Conservation (phyloP, 2,888 invertebrate species). For the Lasius platythorax region DNA sequence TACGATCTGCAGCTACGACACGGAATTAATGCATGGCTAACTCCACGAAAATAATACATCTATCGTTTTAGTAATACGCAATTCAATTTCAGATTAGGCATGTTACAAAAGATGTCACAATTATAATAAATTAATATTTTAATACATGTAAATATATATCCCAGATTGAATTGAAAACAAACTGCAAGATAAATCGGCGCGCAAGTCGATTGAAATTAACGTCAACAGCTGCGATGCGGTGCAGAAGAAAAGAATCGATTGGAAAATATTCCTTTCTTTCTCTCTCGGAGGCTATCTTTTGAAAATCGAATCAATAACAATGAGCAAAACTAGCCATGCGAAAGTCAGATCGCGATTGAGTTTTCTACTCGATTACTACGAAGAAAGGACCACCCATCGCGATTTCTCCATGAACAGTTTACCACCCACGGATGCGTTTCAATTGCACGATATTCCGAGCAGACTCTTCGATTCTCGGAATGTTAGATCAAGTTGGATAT, state of each 20-base stretch:
- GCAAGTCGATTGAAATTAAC: slow-evolving; percentile 17
- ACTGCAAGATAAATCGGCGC: neutral
- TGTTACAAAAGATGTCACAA: neutral
- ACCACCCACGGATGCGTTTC: slow-evolving; percentile 68
- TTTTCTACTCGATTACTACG: slow-evolving; percentile 78
- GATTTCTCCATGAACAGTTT: slow-evolving; percentile 72
- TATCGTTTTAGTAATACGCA: neutral
- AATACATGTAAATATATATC: neutral
- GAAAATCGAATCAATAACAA: slow-evolving; percentile 76
- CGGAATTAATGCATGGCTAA: neutral
- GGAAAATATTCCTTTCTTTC: slow-evolving; percentile 61
- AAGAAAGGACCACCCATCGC: slow-evolving; percentile 76
- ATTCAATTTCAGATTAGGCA: neutral
- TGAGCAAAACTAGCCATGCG: slow-evolving; percentile 76
- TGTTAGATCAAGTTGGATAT: neutral
- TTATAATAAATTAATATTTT: neutral
- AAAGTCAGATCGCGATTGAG: slow-evolving; percentile 75
- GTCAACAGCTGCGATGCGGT: slow-evolving; percentile 31
- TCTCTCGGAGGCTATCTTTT: slow-evolving; percentile 64
- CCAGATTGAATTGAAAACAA: neutral
- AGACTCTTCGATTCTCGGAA: slow-evolving; percentile 1
- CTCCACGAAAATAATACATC: neutral
- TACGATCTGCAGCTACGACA: neutral
- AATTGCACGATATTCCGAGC: slow-evolving; percentile 27
- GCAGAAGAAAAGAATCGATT: slow-evolving; percentile 48